Evolutionary conservation across 1,140 invertebrate species (phyloP).

Genomic region (Calycopis cecrops): DNA sequence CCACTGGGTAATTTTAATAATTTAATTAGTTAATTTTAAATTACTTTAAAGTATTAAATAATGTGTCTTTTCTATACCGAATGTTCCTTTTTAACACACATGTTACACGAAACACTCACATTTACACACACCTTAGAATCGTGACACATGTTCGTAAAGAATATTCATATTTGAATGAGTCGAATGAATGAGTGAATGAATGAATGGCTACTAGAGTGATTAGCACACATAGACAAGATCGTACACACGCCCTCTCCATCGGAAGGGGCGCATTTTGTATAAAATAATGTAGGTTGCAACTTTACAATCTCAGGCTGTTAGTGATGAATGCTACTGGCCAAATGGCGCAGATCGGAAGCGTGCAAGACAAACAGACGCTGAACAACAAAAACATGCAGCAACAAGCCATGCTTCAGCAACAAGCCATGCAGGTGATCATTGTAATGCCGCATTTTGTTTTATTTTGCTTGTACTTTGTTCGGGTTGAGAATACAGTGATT

Average conservation of each 20-base stretch:
- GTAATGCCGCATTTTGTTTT: constrained; percentile 2
- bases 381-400: constrained; percentile 57
- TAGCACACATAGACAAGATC: neutral
- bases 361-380: constrained; percentile 45
- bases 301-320: constrained; percentile 60
- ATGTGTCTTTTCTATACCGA: too few species aligned
- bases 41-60: too few species aligned
- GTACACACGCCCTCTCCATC: too few species aligned
- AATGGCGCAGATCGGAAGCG: constrained; percentile 69
- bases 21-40: too few species aligned
- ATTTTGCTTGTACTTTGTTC: neutral
- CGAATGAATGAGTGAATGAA: too few species aligned
- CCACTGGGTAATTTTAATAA: too few species aligned
- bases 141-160: too few species aligned
- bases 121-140: too few species aligned
- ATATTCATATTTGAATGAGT: too few species aligned
- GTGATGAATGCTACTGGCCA: constrained; percentile 76
- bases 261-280: neutral
- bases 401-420: constrained; percentile 57
- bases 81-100: too few species aligned
- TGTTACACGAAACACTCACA: too few species aligned
- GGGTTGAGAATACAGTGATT: too few species aligned
- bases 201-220: neutral
- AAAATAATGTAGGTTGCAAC: neutral
- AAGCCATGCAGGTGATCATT: constrained; percentile 46